Evolutionary conservation across 2,113 vertebrate species (phyloP).

Genomic region (Calidris pygmaea): DNA sequence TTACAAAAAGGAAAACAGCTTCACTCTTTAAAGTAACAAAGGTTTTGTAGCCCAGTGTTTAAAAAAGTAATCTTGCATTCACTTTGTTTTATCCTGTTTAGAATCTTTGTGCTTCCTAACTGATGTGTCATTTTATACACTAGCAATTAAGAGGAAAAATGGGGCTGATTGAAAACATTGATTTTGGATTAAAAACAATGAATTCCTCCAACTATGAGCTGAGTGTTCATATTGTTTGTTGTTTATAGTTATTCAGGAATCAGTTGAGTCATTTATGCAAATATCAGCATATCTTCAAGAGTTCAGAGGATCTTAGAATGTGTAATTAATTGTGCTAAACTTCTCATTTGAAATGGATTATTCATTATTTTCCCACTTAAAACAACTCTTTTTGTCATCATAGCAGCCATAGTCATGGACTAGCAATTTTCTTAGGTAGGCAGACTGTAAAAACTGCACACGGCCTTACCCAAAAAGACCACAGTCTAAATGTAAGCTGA

Average conservation of each 20-base stretch:
- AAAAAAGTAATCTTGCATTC: neutral
- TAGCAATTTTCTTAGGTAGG: neutral
- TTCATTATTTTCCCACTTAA: neutral
- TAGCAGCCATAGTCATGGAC: rapidly evolving
- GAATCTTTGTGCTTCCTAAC: neutral
- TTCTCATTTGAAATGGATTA: neutral
- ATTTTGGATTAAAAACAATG: neutral
- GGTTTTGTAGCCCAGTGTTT: neutral
- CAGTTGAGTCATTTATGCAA: neutral
- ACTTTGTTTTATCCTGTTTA: neutral
- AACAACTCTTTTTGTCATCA: neutral
- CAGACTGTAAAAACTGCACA: neutral
- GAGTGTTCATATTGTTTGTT: neutral
- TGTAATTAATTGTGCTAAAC: neutral
- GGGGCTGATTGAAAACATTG: neutral
- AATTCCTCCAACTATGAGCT: neutral
- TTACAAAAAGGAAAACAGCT: neutral
- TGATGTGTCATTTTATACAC: neutral
- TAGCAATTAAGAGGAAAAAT: neutral
- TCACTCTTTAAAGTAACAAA: neutral
- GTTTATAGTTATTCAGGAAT: neutral
- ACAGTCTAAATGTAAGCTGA: neutral
- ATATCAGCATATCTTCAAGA: neutral
- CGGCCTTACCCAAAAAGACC: neutral
- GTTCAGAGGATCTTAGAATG: neutral